These are phyloP conservation scores for Otus scops DNA, from an alignment of 2,797 vertebrate species.

Conservation along the genomic window DNA sequence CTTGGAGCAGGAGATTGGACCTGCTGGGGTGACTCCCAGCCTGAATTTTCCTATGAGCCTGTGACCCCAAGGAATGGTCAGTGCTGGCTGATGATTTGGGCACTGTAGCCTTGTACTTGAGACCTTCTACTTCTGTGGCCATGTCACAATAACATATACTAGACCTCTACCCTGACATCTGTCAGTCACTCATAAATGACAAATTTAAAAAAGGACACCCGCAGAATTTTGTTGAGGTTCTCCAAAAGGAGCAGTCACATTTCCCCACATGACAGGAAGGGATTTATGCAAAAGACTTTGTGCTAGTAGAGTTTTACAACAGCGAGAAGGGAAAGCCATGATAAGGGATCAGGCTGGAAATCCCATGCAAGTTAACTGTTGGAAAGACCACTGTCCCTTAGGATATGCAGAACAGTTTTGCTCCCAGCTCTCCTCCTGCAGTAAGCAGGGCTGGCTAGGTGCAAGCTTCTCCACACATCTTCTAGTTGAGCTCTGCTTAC, in stretches of 20 bases:
- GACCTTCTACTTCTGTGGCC: background rate
- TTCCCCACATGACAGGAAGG: background rate
- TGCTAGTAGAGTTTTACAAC: background rate
- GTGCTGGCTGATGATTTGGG: background rate
- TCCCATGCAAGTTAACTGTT: background rate
- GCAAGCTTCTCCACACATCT: background rate
- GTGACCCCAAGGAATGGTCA: background rate
- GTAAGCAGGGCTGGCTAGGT: background rate
- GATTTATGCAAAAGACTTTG: background rate
- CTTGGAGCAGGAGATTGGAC: background rate
- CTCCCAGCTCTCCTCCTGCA: background rate
- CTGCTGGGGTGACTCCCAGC: background rate
- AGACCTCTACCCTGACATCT: background rate
- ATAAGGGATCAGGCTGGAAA: background rate
- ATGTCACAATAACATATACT: background rate
- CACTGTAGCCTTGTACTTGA: background rate
- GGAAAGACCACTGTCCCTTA: background rate
- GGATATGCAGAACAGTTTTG: background rate
- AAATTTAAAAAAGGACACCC: background rate
- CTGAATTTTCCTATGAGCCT: background rate
- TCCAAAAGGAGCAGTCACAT: background rate
- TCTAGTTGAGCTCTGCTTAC: background rate
- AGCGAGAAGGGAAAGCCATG: background rate
- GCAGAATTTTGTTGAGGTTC: background rate
- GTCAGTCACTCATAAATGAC: background rate